Evolutionary conservation across 2,888 invertebrate genomes (phyloP).

Genomic region (Catocala sponsa): DNA sequence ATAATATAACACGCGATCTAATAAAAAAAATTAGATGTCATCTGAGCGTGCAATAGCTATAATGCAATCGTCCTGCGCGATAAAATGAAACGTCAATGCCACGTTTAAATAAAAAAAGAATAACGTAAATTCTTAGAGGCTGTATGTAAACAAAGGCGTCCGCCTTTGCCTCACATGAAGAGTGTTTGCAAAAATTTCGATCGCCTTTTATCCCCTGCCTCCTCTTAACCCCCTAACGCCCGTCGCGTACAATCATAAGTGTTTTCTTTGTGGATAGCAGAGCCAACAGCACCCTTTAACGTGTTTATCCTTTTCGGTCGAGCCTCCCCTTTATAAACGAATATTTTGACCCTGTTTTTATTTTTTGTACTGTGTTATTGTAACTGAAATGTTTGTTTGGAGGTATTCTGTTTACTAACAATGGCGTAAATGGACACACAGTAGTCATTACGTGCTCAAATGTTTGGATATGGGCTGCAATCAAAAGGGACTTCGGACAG

Average conservation of each 20-base stretch:
- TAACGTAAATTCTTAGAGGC: conserved; percentile 52
- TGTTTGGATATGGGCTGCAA: conserved; percentile 8
- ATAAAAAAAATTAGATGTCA: conserved; percentile 55
- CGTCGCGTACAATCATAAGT: conserved; percentile 76
- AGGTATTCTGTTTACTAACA: conserved; percentile 49
- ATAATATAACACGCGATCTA: conserved; percentile 39
- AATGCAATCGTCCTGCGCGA: conserved; percentile 49
- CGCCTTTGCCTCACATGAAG: conserved; percentile 52
- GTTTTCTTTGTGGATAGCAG: conserved; percentile 86
- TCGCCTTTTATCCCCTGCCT: conserved; percentile 71
- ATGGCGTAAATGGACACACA: conserved; percentile 39
- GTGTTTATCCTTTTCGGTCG: conserved; percentile 83
- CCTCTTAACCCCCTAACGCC: conserved; percentile 57
- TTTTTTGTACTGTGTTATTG: conserved; percentile 58
- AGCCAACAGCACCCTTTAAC: conserved; percentile 80
- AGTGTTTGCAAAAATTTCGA: conserved; percentile 76
- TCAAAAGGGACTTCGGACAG: conserved; percentile 6
- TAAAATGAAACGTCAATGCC: conserved; percentile 54
- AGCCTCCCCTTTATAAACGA: conserved; percentile 73
- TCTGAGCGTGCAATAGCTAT: conserved; percentile 47
- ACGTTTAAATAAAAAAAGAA: conserved; percentile 56
- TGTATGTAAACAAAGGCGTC: conserved; percentile 52
- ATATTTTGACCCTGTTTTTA: conserved; percentile 70
- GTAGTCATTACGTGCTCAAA: conserved; percentile 27
- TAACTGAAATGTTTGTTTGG: conserved; percentile 51